phyloP scores from a whole-genome alignment of 1,140 invertebrate species.

The Panulirus ornatus region DNA sequence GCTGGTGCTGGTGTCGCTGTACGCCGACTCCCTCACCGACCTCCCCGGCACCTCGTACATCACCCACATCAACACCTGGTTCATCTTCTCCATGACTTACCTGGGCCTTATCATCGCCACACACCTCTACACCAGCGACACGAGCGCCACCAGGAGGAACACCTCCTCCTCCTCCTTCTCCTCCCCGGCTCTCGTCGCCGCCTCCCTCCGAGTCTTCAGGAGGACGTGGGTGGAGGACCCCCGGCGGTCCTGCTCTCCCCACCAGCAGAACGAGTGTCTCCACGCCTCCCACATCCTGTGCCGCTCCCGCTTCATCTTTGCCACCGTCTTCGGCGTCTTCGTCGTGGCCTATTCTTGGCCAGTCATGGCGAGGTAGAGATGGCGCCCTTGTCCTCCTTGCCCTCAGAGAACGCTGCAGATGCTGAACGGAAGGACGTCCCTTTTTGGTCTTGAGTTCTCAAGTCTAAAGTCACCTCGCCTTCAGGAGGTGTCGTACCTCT shows the following conservation, averaged over 20 bases:
- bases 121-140: slow-evolving; percentile 25
- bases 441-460: too few relatives aligned
- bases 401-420: too few relatives aligned
- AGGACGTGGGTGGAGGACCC: too few relatives aligned
- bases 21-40: slow-evolving; percentile 31
- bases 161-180: not conserved
- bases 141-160: not conserved
- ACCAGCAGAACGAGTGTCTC: not conserved
- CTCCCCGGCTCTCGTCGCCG: too few relatives aligned
- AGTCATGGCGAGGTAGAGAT: not conserved
- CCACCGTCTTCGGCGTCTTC: not conserved
- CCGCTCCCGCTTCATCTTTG: slow-evolving; percentile 21
- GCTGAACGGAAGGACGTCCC: too few relatives aligned
- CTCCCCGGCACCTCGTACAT: slow-evolving; percentile 38
- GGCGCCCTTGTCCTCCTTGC: too few relatives aligned
- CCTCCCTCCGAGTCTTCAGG: not conserved
- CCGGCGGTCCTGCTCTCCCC: too few relatives aligned
- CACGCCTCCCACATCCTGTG: not conserved
- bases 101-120: slow-evolving; percentile 38
- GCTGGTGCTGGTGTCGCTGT: slow-evolving; percentile 40
- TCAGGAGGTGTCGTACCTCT: too few relatives aligned
- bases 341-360: slow-evolving; percentile 14
- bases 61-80: slow-evolving; percentile 44
- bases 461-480: too few relatives aligned
- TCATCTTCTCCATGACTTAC: slow-evolving; percentile 47